Conservation (phyloP, 1,140 invertebrate genomes). For the Aricia agestis region DNA sequence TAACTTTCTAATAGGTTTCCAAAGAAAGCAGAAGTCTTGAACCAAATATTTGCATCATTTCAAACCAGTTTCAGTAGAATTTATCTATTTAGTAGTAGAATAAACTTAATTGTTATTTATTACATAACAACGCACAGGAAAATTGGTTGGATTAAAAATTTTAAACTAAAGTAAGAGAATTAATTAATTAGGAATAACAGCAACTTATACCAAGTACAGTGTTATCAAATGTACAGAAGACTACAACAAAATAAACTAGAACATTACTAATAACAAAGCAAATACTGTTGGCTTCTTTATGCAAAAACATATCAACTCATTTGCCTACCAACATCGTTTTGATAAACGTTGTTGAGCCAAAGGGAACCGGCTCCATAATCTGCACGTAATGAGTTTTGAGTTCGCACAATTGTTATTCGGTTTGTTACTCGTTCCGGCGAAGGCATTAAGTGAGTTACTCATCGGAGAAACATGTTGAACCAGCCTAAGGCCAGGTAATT, state of each 20-base stretch:
- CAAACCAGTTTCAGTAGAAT: not conserved
- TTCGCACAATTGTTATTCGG: constrained; percentile 8
- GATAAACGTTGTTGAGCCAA: not conserved
- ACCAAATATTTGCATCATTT: constrained; percentile 3
- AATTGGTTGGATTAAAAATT: too few species aligned
- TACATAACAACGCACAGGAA: too few species aligned
- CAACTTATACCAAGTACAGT: too few species aligned
- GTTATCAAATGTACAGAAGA: too few species aligned
- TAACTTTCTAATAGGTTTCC: constrained; percentile 18
- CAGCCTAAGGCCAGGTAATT: not conserved
- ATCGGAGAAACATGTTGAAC: not conserved
- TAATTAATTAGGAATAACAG: too few species aligned
- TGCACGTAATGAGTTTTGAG: constrained; percentile 5
- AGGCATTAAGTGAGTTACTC: not conserved
- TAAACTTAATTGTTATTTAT: too few species aligned
- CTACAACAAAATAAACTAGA: too few species aligned
- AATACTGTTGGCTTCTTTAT: too few species aligned
- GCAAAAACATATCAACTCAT: not conserved
- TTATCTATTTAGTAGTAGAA: not conserved
- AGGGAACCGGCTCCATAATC: constrained; percentile 3
- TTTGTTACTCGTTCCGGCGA: not conserved
- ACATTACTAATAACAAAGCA: too few species aligned
- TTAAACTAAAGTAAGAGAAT: too few species aligned
- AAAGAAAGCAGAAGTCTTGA: constrained; percentile 14
- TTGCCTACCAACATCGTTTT: constrained; percentile 2